These are phyloP conservation scores for Leucoraja erinaceus DNA, from an alignment of 2,113 vertebrate genomes.

Conservation along the genomic window DNA sequence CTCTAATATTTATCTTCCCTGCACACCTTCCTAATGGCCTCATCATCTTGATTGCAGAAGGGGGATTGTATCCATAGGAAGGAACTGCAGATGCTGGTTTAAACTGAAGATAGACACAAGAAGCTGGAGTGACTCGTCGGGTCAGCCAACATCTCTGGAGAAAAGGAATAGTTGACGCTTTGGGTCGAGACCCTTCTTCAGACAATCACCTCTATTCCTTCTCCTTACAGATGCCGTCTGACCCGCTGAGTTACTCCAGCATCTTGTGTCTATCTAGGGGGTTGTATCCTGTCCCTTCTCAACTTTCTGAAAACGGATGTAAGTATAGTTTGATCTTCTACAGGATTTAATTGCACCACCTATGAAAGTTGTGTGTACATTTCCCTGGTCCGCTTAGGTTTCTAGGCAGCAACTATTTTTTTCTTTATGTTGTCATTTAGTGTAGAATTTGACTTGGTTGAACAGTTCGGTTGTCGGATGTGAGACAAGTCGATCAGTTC, in stretches of 20 bases:
- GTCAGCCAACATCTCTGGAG: too few relatives aligned
- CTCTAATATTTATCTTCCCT: constrained; percentile 33
- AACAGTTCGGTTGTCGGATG: background rate
- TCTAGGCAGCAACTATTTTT: background rate
- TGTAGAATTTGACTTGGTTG: background rate
- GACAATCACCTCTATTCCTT: too few relatives aligned
- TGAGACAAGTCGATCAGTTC: background rate
- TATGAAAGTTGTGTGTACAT: background rate
- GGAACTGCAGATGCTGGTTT: too few relatives aligned
- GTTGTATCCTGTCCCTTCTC: background rate
- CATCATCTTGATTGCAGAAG: constrained; percentile 20
- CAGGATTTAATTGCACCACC: background rate
- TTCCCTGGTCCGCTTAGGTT: background rate
- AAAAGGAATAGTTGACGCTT: too few relatives aligned
- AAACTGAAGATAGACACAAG: too few relatives aligned
- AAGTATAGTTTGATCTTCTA: background rate
- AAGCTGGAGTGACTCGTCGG: too few relatives aligned
- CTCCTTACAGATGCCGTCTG: too few relatives aligned
- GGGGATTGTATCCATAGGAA: background rate
- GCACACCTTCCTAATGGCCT: background rate
- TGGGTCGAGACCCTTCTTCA: too few relatives aligned
- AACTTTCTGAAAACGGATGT: background rate
- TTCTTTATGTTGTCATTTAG: background rate
- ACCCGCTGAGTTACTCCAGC: too few relatives aligned
- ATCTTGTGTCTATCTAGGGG: too few relatives aligned